phyloP scores from a whole-genome alignment of 2,113 vertebrate genomes.

The Corynorhinus townsendii region DNA sequence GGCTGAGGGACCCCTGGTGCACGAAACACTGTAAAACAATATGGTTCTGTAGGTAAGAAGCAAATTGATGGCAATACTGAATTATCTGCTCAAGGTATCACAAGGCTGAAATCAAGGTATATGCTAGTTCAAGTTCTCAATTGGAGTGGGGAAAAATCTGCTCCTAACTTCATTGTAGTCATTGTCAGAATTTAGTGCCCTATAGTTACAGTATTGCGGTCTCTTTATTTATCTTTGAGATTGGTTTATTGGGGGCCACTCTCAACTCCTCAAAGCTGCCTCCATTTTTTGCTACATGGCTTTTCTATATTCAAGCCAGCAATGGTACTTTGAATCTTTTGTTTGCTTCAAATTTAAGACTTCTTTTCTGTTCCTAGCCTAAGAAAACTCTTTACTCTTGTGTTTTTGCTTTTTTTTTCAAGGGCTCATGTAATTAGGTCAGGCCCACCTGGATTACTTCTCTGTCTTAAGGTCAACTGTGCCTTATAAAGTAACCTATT shows the following conservation, averaged over 20 bases:
- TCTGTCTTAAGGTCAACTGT: neutral
- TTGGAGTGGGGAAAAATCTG: neutral
- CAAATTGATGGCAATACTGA: neutral
- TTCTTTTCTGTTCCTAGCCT: neutral
- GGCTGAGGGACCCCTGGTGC: no score
- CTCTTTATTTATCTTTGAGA: neutral
- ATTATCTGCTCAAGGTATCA: neutral
- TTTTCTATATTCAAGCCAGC: neutral
- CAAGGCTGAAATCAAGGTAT: neutral
- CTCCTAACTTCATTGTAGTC: neutral
- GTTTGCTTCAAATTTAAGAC: neutral
- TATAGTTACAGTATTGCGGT: neutral
- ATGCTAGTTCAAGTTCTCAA: neutral
- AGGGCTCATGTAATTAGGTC: neutral
- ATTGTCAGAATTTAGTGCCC: neutral
- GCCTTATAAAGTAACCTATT: neutral
- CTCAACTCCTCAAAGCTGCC: neutral
- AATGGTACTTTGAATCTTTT: neutral
- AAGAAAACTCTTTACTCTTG: neutral
- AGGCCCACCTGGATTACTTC: neutral
- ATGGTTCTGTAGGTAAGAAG: neutral
- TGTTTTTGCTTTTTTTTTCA: neutral
- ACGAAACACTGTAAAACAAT: neutral
- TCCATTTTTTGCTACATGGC: neutral
- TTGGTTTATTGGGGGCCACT: fast-evolving